phyloP scores from a whole-genome alignment of 2,113 vertebrate genomes.

The Amblyornis subalaris region DNA sequence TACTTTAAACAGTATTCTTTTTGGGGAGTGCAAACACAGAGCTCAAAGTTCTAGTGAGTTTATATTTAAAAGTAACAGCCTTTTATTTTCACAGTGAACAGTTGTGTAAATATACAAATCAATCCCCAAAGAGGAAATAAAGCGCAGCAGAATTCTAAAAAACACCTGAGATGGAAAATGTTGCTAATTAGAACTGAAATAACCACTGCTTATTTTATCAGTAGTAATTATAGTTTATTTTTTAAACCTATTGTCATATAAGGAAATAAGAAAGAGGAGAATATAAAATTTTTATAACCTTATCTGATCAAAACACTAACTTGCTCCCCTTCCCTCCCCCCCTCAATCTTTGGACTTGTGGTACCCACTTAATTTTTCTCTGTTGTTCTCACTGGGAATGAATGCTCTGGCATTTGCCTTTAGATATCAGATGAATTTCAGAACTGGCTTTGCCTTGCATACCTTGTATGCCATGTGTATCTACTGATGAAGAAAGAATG shows the following conservation, averaged over 20 bases:
- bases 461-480: background rate
- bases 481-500: background rate
- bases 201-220: background rate
- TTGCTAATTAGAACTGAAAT: background rate
- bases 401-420: background rate
- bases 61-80: background rate
- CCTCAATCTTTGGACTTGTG: background rate
- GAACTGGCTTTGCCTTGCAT: background rate
- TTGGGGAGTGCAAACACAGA: background rate
- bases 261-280: background rate
- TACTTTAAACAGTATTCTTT: background rate
- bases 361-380: background rate
- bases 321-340: background rate
- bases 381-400: background rate
- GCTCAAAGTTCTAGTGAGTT: background rate
- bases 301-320: background rate
- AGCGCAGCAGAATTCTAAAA: background rate
- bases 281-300: background rate
- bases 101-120: background rate
- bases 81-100: background rate
- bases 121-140: background rate
- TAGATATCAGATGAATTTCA: background rate
- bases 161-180: background rate
- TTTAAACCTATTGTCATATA: background rate
- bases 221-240: background rate